phyloP scores from a whole-genome alignment of 1,140 invertebrate genomes.

The Muscidifurax raptorellus region DNA sequence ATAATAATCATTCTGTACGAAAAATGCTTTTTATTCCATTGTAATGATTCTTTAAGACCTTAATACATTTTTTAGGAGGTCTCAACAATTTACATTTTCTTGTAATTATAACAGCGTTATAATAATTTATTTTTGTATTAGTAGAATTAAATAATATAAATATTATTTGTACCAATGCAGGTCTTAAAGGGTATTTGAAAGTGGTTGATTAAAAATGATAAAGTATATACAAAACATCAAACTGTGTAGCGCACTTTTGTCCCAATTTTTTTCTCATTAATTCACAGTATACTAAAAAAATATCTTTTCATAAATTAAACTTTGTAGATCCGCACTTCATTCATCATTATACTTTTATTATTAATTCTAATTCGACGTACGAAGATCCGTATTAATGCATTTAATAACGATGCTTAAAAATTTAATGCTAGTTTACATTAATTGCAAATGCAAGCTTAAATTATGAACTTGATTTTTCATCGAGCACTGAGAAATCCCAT shows the following conservation, averaged over 20 bases:
- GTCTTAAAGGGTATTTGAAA: not conserved
- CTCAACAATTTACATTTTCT: too few relatives aligned
- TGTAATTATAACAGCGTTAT: too few relatives aligned
- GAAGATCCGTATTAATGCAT: not conserved
- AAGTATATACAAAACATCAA: not conserved
- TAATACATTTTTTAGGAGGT: too few relatives aligned
- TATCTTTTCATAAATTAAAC: not conserved
- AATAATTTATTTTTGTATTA: too few relatives aligned
- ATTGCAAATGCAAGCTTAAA: slow-evolving; percentile 6
- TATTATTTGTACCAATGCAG: not conserved
- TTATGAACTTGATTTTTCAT: not conserved
- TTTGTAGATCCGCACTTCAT: too few relatives aligned
- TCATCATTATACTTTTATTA: not conserved
- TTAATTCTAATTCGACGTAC: slow-evolving; percentile 27
- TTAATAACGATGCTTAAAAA: not conserved
- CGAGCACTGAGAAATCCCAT: not conserved
- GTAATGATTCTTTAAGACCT: too few relatives aligned
- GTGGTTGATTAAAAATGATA: too few relatives aligned
- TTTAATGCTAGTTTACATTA: not conserved
- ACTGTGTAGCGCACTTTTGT: not conserved
- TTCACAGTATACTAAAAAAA: not conserved
- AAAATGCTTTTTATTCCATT: too few relatives aligned
- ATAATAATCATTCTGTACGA: too few relatives aligned
- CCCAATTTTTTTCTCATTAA: not conserved
- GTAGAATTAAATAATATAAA: too few relatives aligned